phyloP scores from a whole-genome alignment of 2,113 vertebrate species.

The Campylorhamphus procurvoides region DNA sequence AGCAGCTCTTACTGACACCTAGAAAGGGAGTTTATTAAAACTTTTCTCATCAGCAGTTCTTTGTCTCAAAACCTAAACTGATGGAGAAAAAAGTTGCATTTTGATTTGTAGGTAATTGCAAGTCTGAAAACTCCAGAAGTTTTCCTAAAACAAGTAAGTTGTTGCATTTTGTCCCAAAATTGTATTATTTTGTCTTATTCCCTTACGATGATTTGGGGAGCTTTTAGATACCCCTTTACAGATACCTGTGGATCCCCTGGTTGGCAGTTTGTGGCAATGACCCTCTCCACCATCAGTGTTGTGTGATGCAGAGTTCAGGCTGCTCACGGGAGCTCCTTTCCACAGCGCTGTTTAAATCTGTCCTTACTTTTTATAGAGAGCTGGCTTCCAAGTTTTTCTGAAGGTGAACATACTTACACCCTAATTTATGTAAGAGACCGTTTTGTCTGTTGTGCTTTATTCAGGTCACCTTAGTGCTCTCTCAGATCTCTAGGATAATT shows the following conservation, averaged over 20 bases:
- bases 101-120: not conserved
- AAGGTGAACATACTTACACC: constrained; percentile 20
- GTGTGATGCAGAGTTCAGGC: not conserved
- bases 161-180: not conserved
- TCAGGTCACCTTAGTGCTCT: constrained; percentile 16
- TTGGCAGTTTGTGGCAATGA: not conserved
- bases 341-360: not conserved
- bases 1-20: not conserved
- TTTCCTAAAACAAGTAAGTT: not conserved
- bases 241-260: not conserved
- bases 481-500: not conserved
- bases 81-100: not conserved
- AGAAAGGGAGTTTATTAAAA: not conserved
- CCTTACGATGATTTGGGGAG: not conserved
- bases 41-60: not conserved
- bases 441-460: not conserved
- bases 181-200: not conserved
- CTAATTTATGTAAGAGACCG: not conserved
- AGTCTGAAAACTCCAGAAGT: not conserved
- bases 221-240: no score
- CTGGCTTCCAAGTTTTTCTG: not conserved
- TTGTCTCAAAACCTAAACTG: not conserved
- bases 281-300: not conserved
- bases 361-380: constrained; percentile 52
- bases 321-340: not conserved